Evolutionary conservation across 2,113 vertebrate genomes (phyloP).

Genomic region (Rhizomys pruinosus): DNA sequence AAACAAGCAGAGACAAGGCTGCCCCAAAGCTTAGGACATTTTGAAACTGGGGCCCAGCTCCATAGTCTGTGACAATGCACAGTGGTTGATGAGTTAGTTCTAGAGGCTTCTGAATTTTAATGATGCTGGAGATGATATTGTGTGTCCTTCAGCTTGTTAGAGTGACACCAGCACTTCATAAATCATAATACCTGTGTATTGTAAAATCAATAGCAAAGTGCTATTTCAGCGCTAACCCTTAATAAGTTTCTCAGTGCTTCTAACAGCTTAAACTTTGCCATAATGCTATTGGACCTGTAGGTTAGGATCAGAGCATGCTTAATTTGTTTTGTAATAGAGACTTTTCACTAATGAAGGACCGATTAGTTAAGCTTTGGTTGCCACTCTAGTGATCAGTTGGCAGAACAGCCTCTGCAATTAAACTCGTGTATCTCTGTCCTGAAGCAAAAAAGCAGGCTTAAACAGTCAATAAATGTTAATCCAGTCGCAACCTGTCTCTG

Average conservation of each 20-base stretch:
- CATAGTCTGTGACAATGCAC: constrained; percentile 92
- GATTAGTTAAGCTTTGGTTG: constrained; percentile 98
- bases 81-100: constrained; percentile 98
- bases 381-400: constrained; percentile 97
- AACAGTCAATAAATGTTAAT: constrained; percentile 99
- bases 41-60: constrained; percentile 80
- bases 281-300: constrained; percentile 95
- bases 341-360: constrained; percentile 99
- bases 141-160: constrained; percentile 99
- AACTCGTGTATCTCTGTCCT: constrained; percentile 96
- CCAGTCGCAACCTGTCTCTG: constrained; percentile 96
- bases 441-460: constrained; percentile 94
- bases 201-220: constrained; percentile 99
- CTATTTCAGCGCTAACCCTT: constrained; percentile 98
- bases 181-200: constrained; percentile 99
- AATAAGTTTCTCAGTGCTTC: constrained; percentile 97
- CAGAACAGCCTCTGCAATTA: constrained; percentile 97
- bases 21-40: constrained; percentile 75
- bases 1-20: constrained; percentile 68
- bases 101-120: constrained; percentile 99
- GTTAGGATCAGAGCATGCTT: constrained; percentile 97
- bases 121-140: constrained; percentile 99
- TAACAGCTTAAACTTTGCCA: constrained; percentile 98
- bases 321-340: constrained; percentile 99
- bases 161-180: constrained; percentile 99